Conservation (phyloP, 1,140 invertebrate genomes). For the Caenorhabditis tropicalis region DNA sequence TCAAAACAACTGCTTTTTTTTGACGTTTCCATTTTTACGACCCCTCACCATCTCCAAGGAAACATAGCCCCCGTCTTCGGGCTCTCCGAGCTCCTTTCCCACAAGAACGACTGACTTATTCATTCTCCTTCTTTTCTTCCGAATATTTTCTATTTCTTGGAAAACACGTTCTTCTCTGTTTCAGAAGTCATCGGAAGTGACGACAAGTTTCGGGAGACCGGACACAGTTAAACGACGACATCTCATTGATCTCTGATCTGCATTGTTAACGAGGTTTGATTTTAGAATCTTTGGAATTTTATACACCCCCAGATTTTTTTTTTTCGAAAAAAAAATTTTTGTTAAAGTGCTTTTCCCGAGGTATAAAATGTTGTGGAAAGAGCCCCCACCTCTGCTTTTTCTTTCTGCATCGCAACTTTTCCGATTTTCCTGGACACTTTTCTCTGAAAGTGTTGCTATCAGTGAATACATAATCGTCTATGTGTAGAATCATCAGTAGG, state of each 20-base stretch:
- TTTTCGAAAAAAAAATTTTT: background rate
- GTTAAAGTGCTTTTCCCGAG: background rate
- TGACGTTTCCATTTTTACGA: background rate
- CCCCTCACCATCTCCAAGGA: background rate
- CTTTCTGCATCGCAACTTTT: background rate
- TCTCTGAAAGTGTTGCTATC: conserved; percentile 30
- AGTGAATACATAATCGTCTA: background rate
- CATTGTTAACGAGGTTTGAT: conserved; percentile 23
- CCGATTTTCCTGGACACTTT: background rate
- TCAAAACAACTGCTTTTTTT: no score
- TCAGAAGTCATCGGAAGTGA: background rate
- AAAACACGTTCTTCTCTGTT: conserved; percentile 19
- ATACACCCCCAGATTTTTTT: background rate
- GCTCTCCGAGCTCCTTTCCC: background rate
- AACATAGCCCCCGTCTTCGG: background rate
- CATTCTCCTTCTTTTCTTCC: background rate
- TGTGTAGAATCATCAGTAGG: background rate
- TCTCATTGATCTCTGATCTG: conserved; percentile 1
- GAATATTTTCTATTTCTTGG: no score
- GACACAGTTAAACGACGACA: background rate
- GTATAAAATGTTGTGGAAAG: no score
- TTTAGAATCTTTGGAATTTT: background rate
- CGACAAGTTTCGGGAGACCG: background rate
- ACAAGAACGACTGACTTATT: background rate
- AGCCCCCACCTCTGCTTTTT: background rate